Conservation (phyloP, 1,140 invertebrate genomes). For the Prorops nasuta region DNA sequence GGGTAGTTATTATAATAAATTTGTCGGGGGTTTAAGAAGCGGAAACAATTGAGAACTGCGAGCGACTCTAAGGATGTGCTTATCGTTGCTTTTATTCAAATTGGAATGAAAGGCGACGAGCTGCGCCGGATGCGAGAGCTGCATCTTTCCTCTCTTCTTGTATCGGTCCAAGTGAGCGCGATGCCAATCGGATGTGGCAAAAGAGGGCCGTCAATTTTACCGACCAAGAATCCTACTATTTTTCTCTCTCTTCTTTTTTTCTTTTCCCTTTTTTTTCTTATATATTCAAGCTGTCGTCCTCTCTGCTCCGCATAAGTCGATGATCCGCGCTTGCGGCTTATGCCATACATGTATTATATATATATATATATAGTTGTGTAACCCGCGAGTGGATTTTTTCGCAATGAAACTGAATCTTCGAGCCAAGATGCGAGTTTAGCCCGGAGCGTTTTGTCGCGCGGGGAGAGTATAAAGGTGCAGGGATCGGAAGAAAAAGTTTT, state of each 20-base stretch:
- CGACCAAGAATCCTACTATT: neutral
- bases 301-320: no score
- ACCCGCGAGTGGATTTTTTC: no score
- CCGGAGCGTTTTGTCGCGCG: no score
- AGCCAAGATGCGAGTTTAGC: neutral
- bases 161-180: no score
- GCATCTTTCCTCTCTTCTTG: slow-evolving; percentile 34
- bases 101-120: slow-evolving; percentile 49
- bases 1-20: slow-evolving; percentile 59
- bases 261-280: slow-evolving; percentile 10
- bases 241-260: slow-evolving; percentile 1
- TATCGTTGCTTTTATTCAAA: slow-evolving; percentile 58
- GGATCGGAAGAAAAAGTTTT: no score
- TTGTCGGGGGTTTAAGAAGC: slow-evolving; percentile 57
- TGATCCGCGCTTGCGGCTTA: no score
- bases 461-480: no score
- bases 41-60: slow-evolving; percentile 56
- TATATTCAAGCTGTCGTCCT: neutral
- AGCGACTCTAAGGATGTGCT: slow-evolving; percentile 55
- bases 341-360: no score
- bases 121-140: slow-evolving; percentile 38
- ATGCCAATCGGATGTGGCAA: no score
- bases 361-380: no score
- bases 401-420: neutral
- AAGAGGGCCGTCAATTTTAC: no score